Evolutionary conservation across 2,113 vertebrate species (phyloP).

Genomic region (Nymphicus hollandicus): DNA sequence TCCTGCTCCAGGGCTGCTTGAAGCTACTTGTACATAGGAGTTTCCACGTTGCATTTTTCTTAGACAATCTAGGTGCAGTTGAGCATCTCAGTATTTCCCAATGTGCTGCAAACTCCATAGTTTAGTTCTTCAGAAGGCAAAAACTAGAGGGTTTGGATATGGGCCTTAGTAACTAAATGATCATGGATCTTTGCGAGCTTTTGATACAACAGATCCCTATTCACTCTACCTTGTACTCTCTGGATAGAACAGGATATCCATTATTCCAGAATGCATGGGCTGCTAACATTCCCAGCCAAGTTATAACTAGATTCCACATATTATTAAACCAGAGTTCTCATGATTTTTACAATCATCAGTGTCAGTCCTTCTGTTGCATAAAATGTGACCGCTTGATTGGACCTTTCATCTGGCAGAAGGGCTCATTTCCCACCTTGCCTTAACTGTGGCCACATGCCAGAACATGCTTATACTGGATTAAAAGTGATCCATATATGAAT

Average conservation of each 20-base stretch:
- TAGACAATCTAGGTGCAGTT: not conserved
- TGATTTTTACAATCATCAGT: not conserved
- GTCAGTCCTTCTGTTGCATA: not conserved
- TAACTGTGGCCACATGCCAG: not conserved
- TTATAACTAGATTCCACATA: not conserved
- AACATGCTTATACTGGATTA: not conserved
- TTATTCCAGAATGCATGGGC: not conserved
- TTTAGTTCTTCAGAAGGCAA: not conserved
- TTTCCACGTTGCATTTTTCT: not conserved
- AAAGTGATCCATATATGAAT: not conserved
- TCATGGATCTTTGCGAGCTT: not conserved
- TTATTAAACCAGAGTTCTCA: not conserved
- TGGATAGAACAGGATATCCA: not conserved
- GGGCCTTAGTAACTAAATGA: not conserved
- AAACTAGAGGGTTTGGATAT: not conserved
- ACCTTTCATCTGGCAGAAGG: not conserved
- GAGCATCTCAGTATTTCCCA: not conserved
- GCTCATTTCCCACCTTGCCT: not conserved
- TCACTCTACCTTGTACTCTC: not conserved
- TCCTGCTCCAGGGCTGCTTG: not conserved
- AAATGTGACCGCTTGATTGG: rapidly evolving
- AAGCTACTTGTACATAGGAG: not conserved
- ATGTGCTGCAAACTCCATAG: not conserved
- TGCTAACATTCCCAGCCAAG: not conserved
- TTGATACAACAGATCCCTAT: not conserved